Evolutionary conservation across 2,797 vertebrate species (phyloP), one percentile per base, ranked within the genome.

Genomic region (Falco peregrinus): DNA sequence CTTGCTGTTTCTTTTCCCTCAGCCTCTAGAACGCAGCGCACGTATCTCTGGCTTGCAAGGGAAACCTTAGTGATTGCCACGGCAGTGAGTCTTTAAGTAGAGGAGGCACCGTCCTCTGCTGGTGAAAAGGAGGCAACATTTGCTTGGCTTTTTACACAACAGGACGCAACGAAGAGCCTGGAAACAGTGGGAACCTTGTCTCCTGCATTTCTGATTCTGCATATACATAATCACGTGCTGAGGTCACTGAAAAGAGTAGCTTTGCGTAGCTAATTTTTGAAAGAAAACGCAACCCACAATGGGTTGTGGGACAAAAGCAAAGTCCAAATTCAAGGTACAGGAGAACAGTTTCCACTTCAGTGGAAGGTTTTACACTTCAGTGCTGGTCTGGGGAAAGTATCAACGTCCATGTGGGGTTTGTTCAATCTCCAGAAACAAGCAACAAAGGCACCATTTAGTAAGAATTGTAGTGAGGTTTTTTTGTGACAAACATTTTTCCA

Each of bases 81-180:
- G 1, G 61, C 50, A 67, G 45, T 33, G 3, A 53, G 57, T 85
- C 48, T 59, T 79, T 89, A 89, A 91, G 51, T n/a, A 97, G 90
- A 96, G 94, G 74, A 93, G 16, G 87, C 94, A 94, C 94, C 41
- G 98, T 87, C 98, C 97, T 96, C 98, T 98, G 93, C 97, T 97
- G 97, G 97, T 61, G 37, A 67, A 89, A 94, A 64, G 5, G 15
- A 63, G 68, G 95, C 41, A 88, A 50, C 67, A 77, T 48, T 84
- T 51, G 21, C 54, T 60, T 33, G 14, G 14, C 3, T 18, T 63
- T 69, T 54, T 25, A 43, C 17, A 29, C 82, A 67, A 13, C 45
- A 53, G 41, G 28, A 39, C 6, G 59, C 1, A 19, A 60, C 51
- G 59, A 70, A 54, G 69, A 86, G 59, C 50, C 87, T 71, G 78